A percentile compares a stretch with the other conserved stretches of the same genome.
These are phyloP conservation scores for Philopedon plagiatum DNA, from an alignment of 2,888 invertebrate genomes.

Conservation along the genomic window DNA sequence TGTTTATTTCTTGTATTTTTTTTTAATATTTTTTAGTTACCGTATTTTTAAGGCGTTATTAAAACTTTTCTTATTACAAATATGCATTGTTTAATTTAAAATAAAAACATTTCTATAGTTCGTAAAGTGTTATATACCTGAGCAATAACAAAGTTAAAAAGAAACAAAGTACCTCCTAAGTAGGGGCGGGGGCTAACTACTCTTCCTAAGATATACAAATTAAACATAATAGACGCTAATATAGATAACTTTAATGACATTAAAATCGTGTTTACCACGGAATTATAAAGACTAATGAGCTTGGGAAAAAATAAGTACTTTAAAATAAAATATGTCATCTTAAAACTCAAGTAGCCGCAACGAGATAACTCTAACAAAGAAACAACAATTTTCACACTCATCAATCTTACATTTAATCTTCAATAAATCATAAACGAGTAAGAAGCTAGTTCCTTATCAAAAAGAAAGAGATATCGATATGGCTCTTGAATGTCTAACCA, in stretches of 20 bases:
- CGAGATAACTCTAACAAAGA: conserved; percentile 13
- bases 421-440: conserved; percentile 39
- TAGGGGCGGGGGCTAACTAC: no score
- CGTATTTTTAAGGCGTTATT: no score
- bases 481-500: conserved; percentile 51
- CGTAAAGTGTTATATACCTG: no score
- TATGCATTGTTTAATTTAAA: no score
- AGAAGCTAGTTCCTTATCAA: conserved; percentile 36
- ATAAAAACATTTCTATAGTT: no score
- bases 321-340: conserved; percentile 20
- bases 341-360: conserved; percentile 32
- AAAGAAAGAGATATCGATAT: conserved; percentile 50
- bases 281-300: not conserved
- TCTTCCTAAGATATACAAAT: no score
- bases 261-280: not conserved
- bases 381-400: conserved; percentile 43
- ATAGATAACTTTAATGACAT: not conserved
- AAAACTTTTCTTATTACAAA: no score
- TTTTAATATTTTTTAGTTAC: no score
- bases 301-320: not conserved
- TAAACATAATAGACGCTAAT: no score
- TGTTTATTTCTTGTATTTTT: no score
- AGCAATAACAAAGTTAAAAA: no score
- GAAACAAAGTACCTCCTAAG: no score
- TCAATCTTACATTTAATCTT: conserved; percentile 47